Evolutionary conservation across 2,113 vertebrate species (phyloP).

Genomic region (Choloepus hoffmanni): DNA sequence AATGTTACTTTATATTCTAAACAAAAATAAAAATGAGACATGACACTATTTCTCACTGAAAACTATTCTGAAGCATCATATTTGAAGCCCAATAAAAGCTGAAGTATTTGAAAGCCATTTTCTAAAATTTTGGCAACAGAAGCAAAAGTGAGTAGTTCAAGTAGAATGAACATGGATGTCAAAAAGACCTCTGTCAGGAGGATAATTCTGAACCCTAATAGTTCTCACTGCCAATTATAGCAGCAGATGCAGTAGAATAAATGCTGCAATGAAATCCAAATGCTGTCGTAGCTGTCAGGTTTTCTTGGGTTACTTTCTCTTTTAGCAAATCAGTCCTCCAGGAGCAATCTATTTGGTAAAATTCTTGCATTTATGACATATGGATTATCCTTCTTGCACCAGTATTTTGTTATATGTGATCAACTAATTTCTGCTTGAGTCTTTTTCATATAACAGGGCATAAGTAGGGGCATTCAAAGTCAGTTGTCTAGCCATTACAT

Average conservation of each 20-base stretch:
- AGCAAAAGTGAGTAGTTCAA: slow-evolving; percentile 20
- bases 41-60: neutral
- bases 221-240: slow-evolving; percentile 63
- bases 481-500: neutral
- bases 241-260: neutral
- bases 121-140: neutral
- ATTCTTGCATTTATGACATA: neutral
- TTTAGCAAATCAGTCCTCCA: slow-evolving; percentile 14
- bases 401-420: neutral
- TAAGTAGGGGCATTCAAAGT: neutral
- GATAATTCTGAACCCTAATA: neutral
- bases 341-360: neutral
- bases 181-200: slow-evolving; percentile 32
- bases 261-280: neutral
- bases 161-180: neutral
- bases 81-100: neutral
- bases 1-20: neutral
- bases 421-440: neutral
- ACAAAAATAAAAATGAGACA: slow-evolving; percentile 18
- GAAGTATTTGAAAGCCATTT: slow-evolving; percentile 30
- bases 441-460: neutral
- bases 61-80: neutral
- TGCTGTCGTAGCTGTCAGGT: neutral
- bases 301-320: neutral
- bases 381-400: neutral